These are phyloP conservation scores for Gulo gulo DNA, from an alignment of 2,113 vertebrate genomes.

Conservation along the genomic window DNA sequence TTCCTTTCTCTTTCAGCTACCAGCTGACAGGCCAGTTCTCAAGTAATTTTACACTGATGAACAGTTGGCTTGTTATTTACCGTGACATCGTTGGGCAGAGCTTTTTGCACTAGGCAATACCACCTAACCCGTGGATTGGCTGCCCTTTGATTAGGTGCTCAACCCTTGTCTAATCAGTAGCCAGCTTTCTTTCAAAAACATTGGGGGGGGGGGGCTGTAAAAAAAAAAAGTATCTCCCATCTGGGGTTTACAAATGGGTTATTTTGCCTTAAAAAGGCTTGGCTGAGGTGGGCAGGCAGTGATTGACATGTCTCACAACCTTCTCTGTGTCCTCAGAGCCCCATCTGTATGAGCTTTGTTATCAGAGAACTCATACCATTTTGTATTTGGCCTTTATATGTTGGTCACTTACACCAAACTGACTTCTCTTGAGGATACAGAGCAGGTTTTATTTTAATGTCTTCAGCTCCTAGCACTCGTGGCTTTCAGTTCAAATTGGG, in stretches of 20 bases:
- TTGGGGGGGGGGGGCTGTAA: too few relatives aligned
- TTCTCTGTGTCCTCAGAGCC: neutral
- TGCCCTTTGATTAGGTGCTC: neutral
- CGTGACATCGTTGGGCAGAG: neutral
- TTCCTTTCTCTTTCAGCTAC: neutral
- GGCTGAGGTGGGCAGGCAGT: neutral
- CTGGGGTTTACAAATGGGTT: neutral
- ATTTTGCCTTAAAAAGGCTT: neutral
- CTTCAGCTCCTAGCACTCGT: neutral
- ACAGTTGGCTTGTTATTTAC: neutral
- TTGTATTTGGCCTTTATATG: neutral
- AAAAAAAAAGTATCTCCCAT: neutral
- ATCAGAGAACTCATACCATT: neutral
- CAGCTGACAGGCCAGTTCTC: neutral
- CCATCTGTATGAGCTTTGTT: neutral
- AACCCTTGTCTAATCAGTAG: neutral
- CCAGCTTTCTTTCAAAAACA: constrained; percentile 17
- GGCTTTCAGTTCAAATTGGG: neutral
- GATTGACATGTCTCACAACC: neutral
- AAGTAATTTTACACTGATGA: constrained; percentile 14
- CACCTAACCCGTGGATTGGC: neutral
- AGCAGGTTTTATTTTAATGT: constrained; percentile 39
- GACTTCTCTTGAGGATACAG: neutral
- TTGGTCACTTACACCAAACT: constrained; percentile 2
- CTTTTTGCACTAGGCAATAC: neutral